Percentiles rank a stretch among this genome's conserved stretches.
These are phyloP conservation scores for Lycocorax pyrrhopterus DNA, from an alignment of 2,113 vertebrate species.

Conservation along the genomic window DNA sequence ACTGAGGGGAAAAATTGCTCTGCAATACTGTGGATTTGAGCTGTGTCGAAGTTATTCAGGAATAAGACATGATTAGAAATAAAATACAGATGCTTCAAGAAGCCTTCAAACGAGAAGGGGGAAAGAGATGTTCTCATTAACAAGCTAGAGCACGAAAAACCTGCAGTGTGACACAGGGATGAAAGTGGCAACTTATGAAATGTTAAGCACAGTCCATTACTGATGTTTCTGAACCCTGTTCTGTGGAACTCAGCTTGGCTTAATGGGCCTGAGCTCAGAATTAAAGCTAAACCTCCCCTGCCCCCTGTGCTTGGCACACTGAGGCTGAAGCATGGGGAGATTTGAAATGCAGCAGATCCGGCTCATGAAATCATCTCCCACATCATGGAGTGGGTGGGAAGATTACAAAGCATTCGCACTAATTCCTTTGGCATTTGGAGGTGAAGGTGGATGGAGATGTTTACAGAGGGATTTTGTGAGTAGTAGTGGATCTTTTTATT, in stretches of 20 bases:
- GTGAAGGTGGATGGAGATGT: not conserved
- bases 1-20: not conserved
- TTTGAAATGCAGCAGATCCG: not conserved
- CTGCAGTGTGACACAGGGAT: not conserved
- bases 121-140: not conserved
- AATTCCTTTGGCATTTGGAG: not conserved
- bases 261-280: not conserved
- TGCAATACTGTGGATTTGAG: not conserved
- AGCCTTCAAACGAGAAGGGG: not conserved
- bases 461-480: not conserved
- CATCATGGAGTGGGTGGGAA: not conserved
- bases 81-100: not conserved
- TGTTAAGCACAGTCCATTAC: not conserved
- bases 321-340: not conserved
- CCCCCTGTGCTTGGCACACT: not conserved
- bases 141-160: not conserved
- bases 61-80: not conserved
- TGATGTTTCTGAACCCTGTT: not conserved
- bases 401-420: not conserved
- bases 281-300: not conserved
- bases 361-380: not conserved
- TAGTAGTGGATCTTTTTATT: not conserved
- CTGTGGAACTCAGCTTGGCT: not conserved
- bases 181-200: too few species aligned
- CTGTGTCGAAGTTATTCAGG: not conserved